Percentiles rank a stretch among this genome's conserved stretches.
Evolutionary conservation across 2,113 vertebrate species (phyloP).

Genomic region (Epinephelus cyanopodus): DNA sequence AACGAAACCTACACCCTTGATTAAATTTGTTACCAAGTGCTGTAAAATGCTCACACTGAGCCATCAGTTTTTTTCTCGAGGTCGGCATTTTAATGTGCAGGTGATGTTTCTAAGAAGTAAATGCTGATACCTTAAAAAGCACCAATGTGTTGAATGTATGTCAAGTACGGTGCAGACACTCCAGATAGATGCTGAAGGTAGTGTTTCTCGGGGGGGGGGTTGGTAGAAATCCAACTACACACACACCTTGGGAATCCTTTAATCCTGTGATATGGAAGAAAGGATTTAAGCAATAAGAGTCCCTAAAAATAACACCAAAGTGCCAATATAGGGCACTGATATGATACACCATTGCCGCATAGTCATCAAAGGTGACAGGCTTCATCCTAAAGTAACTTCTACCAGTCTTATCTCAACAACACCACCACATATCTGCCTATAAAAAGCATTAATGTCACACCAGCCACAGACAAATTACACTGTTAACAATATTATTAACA

Average conservation of each 20-base stretch:
- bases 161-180: slow-evolving; percentile 34
- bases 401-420: slow-evolving; percentile 45
- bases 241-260: slow-evolving; percentile 67
- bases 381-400: slow-evolving; percentile 44
- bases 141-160: slow-evolving; percentile 30
- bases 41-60: not conserved
- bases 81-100: not conserved
- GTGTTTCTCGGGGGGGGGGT: slow-evolving; percentile 42
- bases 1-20: too few species aligned
- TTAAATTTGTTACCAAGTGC: too few species aligned
- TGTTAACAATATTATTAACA: slow-evolving; percentile 17
- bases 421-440: slow-evolving; percentile 39
- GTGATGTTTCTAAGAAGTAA: not conserved
- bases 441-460: slow-evolving; percentile 49
- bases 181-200: slow-evolving; percentile 29
- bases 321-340: slow-evolving; percentile 54
- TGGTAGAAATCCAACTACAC: slow-evolving; percentile 56
- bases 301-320: slow-evolving; percentile 70
- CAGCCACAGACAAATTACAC: slow-evolving; percentile 44
- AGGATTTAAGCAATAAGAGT: slow-evolving; percentile 67
- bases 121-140: slow-evolving; percentile 31
- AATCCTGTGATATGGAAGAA: slow-evolving; percentile 78
- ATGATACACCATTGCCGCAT: slow-evolving; percentile 42
- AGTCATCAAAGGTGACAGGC: slow-evolving; percentile 64
- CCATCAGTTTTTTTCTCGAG: not conserved